phyloP scores from a whole-genome alignment of 2,797 vertebrate genomes.

The Catharus ustulatus region DNA sequence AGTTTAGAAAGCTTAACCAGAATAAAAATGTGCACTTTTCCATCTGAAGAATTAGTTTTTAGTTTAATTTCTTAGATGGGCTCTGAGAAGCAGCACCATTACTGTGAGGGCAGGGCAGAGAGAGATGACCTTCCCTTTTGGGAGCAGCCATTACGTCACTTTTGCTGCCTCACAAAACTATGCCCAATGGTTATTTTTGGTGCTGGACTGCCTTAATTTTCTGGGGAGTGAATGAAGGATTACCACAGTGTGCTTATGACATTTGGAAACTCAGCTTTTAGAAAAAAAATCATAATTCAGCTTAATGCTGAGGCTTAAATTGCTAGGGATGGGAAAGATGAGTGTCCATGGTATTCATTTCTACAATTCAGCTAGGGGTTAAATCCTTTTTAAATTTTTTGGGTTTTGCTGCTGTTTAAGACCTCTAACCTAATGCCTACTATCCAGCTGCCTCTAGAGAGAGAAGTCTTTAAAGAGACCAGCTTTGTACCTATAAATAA shows the following conservation, averaged over 20 bases:
- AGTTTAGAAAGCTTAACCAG: neutral
- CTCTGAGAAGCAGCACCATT: neutral
- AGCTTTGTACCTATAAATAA: constrained; percentile 57
- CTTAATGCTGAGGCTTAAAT: neutral
- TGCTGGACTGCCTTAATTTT: constrained; percentile 40
- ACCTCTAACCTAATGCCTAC: constrained; percentile 36
- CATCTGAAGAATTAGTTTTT: neutral
- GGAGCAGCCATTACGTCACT: neutral
- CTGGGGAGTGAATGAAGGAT: constrained; percentile 30
- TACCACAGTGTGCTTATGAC: neutral
- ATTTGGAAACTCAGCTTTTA: neutral
- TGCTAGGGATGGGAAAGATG: neutral
- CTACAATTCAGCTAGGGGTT: neutral
- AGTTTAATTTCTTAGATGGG: neutral
- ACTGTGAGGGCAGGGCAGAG: neutral
- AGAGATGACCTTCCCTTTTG: constrained; percentile 10
- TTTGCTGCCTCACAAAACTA: constrained; percentile 41
- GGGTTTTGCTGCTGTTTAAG: neutral
- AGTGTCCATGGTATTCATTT: neutral
- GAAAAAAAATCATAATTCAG: neutral
- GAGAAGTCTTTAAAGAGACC: constrained; percentile 15
- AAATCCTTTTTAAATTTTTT: neutral
- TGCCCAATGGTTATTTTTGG: constrained; percentile 43
- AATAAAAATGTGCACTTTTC: neutral
- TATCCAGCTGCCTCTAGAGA: constrained; percentile 7